phyloP scores from a whole-genome alignment of 2,888 invertebrate species.

The Lutraria lutraria region DNA sequence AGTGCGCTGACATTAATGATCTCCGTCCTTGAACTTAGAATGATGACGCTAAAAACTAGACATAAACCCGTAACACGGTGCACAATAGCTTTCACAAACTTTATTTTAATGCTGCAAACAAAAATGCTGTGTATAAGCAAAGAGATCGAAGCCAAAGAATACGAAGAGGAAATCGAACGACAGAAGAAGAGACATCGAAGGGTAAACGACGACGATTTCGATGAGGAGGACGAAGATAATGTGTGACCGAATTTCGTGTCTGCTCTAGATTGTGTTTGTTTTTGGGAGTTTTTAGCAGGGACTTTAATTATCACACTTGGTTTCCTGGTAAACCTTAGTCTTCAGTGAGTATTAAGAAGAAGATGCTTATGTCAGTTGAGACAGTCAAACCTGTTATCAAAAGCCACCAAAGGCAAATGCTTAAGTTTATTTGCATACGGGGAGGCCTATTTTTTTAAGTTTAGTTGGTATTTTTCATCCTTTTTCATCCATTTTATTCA shows the following conservation, averaged over 20 bases:
- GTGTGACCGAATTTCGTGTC: conserved; percentile 54
- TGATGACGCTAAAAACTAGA: conserved; percentile 40
- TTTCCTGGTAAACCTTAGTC: conserved; percentile 46
- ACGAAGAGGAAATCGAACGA: neutral
- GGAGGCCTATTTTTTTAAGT: too few species aligned
- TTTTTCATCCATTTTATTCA: too few species aligned
- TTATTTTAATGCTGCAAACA: conserved; percentile 37
- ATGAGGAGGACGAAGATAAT: conserved; percentile 2
- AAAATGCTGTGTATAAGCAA: conserved; percentile 42
- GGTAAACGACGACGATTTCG: neutral
- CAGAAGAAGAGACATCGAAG: neutral
- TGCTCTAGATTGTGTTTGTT: conserved; percentile 57
- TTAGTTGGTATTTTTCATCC: too few species aligned
- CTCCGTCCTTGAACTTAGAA: conserved; percentile 52
- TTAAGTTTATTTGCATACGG: too few species aligned
- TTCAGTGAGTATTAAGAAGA: conserved; percentile 26
- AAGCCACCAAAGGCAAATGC: too few species aligned
- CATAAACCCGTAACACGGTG: conserved; percentile 38
- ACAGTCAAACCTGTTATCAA: too few species aligned
- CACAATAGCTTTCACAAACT: conserved; percentile 34
- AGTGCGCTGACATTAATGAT: conserved; percentile 57
- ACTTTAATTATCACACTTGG: conserved; percentile 19
- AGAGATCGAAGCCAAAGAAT: neutral
- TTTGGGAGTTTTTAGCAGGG: conserved; percentile 47
- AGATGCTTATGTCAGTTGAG: too few species aligned